Conservation (phyloP, 2,113 vertebrate species). For the Polypterus bichir region DNA sequence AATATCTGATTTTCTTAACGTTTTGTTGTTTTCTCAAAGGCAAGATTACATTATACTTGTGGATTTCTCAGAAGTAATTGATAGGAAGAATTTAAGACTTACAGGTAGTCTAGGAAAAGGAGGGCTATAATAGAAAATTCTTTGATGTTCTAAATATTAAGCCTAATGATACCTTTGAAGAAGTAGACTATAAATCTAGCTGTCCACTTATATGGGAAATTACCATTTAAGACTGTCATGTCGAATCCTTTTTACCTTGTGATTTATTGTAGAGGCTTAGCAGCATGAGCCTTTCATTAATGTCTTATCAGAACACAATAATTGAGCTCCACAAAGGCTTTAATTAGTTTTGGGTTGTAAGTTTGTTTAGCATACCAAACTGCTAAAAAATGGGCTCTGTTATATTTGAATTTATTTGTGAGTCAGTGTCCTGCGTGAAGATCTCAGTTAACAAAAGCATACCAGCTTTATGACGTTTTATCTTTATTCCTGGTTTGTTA, state of each 20-base stretch:
- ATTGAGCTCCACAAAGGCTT: background rate
- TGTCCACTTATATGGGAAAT: conserved; percentile 2
- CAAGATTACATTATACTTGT: background rate
- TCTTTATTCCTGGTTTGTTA: no score
- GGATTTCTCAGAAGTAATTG: background rate
- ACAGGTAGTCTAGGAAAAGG: conserved; percentile 5
- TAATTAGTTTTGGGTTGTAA: conserved; percentile 7
- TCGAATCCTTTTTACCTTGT: conserved; percentile 1
- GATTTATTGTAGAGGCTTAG: conserved; percentile 2
- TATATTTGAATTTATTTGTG: no score
- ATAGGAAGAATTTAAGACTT: conserved; percentile 1
- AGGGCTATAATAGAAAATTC: background rate
- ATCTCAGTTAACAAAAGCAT: no score
- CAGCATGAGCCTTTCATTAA: conserved; percentile 1
- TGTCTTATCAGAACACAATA: conserved; percentile 4
- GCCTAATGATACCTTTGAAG: background rate
- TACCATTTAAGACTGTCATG: conserved; percentile 7
- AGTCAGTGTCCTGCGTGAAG: no score
- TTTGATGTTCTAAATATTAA: conserved; percentile 6
- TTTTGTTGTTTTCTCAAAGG: background rate
- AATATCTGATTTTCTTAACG: background rate
- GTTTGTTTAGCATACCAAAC: background rate
- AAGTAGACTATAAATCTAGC: background rate
- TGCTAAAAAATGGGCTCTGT: background rate
- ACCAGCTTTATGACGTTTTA: no score